phyloP scores from a whole-genome alignment of 2,113 vertebrate species.

The Podarcis raffonei region DNA sequence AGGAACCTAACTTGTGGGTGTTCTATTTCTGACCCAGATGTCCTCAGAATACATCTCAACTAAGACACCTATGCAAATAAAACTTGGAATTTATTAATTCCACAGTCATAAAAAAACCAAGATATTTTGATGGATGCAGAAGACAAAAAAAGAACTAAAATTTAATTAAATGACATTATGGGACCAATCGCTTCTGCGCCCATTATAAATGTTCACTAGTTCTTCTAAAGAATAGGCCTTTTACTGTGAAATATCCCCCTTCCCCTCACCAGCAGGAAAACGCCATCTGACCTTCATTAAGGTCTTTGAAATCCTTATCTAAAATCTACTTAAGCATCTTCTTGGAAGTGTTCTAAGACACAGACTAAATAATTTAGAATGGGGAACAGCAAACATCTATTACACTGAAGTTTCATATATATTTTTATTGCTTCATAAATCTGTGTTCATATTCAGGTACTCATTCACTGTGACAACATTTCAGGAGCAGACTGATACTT shows the following conservation, averaged over 20 bases:
- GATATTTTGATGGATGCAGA: neutral
- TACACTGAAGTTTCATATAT: neutral
- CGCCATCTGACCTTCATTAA: conserved; percentile 24
- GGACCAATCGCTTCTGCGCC: neutral
- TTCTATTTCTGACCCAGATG: neutral
- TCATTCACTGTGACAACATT: neutral
- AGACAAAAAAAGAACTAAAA: neutral
- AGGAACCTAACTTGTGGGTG: neutral
- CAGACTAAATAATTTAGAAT: conserved; percentile 12
- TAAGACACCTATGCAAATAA: neutral
- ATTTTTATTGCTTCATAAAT: conserved; percentile 19
- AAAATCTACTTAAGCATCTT: conserved; percentile 25
- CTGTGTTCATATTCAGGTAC: neutral
- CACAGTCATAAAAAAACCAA: neutral
- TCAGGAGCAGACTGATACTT: neutral
- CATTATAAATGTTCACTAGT: neutral
- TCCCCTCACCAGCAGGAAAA: neutral
- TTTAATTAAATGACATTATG: neutral
- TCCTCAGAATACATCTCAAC: neutral
- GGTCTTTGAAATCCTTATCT: conserved; percentile 12
- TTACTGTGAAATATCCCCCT: neutral
- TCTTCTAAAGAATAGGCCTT: neutral
- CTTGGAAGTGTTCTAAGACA: conserved; percentile 8
- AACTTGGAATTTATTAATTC: neutral
- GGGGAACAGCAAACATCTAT: neutral